phyloP scores from a whole-genome alignment of 2,797 vertebrate species.

The Zenarchopterus dispar region DNA sequence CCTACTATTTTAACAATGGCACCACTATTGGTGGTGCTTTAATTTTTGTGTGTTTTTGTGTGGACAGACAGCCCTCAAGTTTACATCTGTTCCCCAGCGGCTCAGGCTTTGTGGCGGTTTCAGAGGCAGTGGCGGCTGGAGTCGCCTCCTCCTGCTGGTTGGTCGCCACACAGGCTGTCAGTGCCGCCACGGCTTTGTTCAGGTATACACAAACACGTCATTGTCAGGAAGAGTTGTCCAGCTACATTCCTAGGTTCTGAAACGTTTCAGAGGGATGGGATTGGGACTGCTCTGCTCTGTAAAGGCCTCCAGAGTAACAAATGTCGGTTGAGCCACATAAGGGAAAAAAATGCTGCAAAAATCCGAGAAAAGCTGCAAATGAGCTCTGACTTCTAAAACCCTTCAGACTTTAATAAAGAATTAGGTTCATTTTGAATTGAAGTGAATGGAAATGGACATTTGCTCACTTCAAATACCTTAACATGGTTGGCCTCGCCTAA shows the following conservation, averaged over 20 bases:
- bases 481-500: no score
- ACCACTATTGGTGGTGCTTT: background rate
- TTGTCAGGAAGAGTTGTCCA: slow-evolving; percentile 13
- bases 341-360: no score
- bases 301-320: no score
- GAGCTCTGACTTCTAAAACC: no score
- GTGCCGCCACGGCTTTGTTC: slow-evolving; percentile 85
- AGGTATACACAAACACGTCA: slow-evolving; percentile 78
- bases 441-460: no score
- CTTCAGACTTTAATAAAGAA: no score
- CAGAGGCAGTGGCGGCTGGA: slow-evolving; percentile 80
- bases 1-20: no score
- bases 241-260: background rate
- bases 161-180: slow-evolving; percentile 85
- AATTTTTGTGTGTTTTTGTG: slow-evolving; percentile 41
- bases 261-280: background rate
- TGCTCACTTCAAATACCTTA: no score
- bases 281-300: no score
- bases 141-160: slow-evolving; percentile 85
- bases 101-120: slow-evolving; percentile 81
- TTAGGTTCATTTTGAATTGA: no score
- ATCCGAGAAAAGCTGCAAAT: no score
- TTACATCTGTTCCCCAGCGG: slow-evolving; percentile 88
- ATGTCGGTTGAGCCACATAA: no score
- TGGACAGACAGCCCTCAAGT: slow-evolving; percentile 86